These are phyloP conservation scores for Paralinhomoeus sp. DNA, from an alignment of 2,888 invertebrate genomes.

Conservation along the genomic window DNA sequence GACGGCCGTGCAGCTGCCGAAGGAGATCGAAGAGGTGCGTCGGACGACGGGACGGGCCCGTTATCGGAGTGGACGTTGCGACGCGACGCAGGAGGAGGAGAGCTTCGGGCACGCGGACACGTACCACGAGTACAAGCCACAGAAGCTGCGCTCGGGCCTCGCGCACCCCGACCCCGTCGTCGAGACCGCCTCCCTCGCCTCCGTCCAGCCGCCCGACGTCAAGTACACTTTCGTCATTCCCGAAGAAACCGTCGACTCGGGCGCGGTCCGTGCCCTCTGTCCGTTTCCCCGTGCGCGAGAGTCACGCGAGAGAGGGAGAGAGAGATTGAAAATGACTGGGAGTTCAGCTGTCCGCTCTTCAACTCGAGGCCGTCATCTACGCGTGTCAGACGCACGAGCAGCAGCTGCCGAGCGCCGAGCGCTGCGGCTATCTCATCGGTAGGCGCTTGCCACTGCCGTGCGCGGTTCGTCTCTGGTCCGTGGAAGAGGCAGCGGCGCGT, in stretches of 20 bases:
- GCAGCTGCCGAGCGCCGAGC: conserved; percentile 41
- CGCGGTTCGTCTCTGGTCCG: too few relatives aligned
- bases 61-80: too few relatives aligned
- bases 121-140: conserved; percentile 90
- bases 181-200: conserved; percentile 86
- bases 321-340: too few relatives aligned
- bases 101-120: conserved; percentile 95
- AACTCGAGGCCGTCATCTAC: conserved; percentile 88
- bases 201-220: conserved; percentile 23
- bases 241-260: conserved; percentile 54
- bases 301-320: too few relatives aligned
- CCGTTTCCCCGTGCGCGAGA: too few relatives aligned
- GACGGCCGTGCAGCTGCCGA: not conserved
- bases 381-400: conserved; percentile 84
- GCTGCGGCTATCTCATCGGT: conserved; percentile 88
- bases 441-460: too few relatives aligned
- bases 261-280: too few relatives aligned
- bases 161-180: conserved; percentile 97
- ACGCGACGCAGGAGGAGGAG: too few relatives aligned
- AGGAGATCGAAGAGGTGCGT: not conserved
- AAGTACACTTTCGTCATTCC: conserved; percentile 34
- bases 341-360: conserved; percentile 89
- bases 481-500: too few relatives aligned
- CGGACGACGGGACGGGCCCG: too few relatives aligned
- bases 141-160: conserved; percentile 50